Percentiles rank a stretch among this genome's conserved stretches.
Evolutionary conservation across 2,113 vertebrate species (phyloP).

Genomic region (Laterallus jamaicensis): DNA sequence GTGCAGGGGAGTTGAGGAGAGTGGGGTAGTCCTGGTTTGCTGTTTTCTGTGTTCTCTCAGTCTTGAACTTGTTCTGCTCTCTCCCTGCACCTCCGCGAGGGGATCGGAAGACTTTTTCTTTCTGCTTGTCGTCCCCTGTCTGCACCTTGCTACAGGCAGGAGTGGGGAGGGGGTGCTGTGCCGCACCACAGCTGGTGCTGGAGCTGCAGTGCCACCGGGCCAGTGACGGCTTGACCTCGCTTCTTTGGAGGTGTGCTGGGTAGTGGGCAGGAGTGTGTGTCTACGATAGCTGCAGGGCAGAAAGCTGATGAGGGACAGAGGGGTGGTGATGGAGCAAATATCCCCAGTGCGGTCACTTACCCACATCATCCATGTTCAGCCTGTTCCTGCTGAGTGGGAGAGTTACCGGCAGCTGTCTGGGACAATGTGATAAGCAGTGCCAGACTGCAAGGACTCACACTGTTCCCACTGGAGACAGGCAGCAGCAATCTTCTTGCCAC

Average conservation of each 20-base stretch:
- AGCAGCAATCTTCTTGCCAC: background rate
- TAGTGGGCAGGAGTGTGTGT: background rate
- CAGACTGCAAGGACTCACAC: background rate
- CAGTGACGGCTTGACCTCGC: background rate
- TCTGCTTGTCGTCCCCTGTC: background rate
- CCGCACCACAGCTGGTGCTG: accelerated
- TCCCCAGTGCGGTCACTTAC: background rate
- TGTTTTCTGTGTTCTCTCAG: background rate
- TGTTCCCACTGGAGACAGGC: background rate
- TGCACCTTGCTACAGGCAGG: background rate
- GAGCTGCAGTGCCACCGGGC: background rate
- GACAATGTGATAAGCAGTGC: background rate
- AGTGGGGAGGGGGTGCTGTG: background rate
- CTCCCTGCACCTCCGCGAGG: background rate
- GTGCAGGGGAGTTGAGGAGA: background rate
- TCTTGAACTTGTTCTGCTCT: background rate
- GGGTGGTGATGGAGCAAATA: background rate
- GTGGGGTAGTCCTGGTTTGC: background rate
- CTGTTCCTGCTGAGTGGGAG: background rate
- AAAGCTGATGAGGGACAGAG: background rate
- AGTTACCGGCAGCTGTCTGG: background rate
- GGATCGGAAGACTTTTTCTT: background rate
- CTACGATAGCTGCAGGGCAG: background rate
- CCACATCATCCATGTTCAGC: background rate
- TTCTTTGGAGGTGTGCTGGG: background rate